A percentile compares a stretch with the other conserved stretches of the same genome.
phyloP scores from a whole-genome alignment of 2,113 vertebrate species.

The Psammodynastes pulverulentus region DNA sequence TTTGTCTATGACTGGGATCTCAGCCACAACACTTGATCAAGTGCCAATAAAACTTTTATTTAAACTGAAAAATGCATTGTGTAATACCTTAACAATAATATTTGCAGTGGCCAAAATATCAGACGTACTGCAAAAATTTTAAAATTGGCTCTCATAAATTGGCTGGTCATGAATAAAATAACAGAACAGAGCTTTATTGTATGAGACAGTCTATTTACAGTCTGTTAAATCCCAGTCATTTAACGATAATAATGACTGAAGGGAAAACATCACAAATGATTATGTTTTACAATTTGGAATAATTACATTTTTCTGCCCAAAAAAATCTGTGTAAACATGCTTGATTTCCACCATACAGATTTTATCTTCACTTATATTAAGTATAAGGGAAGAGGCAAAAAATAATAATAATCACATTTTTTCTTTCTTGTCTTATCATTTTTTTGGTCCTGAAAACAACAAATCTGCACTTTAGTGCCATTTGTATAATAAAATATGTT shows the following conservation, averaged over 20 bases:
- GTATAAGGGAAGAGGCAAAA: neutral
- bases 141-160: neutral
- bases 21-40: neutral
- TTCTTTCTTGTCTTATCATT: neutral
- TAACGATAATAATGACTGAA: neutral
- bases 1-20: neutral
- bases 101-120: neutral
- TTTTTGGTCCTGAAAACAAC: neutral
- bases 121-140: neutral
- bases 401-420: neutral
- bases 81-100: neutral
- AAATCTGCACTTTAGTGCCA: neutral
- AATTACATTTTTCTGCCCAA: neutral
- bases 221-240: neutral
- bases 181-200: neutral
- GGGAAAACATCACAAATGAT: neutral
- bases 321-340: neutral
- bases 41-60: neutral
- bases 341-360: neutral
- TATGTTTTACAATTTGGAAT: neutral
- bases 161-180: neutral
- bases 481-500: neutral
- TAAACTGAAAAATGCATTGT: neutral
- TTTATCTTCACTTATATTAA: neutral
- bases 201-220: neutral